A percentile compares a stretch with the other conserved stretches of the same genome.
Conservation (phyloP, 2,888 invertebrate species). For the Neocrepidodera transversa region DNA sequence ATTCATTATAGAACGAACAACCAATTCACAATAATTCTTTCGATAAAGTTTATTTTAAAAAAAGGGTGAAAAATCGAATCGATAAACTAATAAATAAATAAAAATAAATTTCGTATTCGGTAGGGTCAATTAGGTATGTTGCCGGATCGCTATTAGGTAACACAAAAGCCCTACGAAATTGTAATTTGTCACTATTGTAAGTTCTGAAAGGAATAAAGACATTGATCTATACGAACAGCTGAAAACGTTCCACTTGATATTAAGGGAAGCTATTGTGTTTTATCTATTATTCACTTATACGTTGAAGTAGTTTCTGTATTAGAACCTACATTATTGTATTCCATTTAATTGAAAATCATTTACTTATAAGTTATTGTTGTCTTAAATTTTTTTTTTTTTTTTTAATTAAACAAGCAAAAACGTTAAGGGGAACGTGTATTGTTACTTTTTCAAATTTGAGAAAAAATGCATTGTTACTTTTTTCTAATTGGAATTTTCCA, state of each 20-base stretch:
- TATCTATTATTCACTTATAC: slow-evolving; percentile 15
- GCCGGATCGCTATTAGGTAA: slow-evolving; percentile 20
- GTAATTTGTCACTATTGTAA: slow-evolving; percentile 36
- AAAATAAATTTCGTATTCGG: not conserved
- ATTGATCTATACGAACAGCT: slow-evolving; percentile 18
- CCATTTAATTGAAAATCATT: too few species aligned
- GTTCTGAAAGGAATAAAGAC: slow-evolving; percentile 24
- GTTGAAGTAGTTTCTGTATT: not conserved
- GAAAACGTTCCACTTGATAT: not conserved
- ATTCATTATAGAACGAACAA: slow-evolving; percentile 15
- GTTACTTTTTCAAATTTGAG: too few species aligned
- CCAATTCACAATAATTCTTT: slow-evolving; percentile 8
- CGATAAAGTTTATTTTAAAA: not conserved
- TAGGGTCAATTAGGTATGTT: slow-evolving; percentile 5
- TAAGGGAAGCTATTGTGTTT: slow-evolving; percentile 11
- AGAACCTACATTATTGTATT: too few species aligned
- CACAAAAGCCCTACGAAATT: slow-evolving; percentile 30
- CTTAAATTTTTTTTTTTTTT: too few species aligned
- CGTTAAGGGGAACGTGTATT: too few species aligned
- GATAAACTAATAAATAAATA: too few species aligned
- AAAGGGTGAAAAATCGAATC: not conserved
- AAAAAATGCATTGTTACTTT: too few species aligned
- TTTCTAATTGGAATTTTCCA: too few species aligned
- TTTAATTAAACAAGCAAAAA: too few species aligned
- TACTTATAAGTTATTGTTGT: too few species aligned